Evolutionary conservation across 2,113 vertebrate genomes (phyloP), one percentile per base, ranked within the genome.

Genomic region (Lathamus discolor): DNA sequence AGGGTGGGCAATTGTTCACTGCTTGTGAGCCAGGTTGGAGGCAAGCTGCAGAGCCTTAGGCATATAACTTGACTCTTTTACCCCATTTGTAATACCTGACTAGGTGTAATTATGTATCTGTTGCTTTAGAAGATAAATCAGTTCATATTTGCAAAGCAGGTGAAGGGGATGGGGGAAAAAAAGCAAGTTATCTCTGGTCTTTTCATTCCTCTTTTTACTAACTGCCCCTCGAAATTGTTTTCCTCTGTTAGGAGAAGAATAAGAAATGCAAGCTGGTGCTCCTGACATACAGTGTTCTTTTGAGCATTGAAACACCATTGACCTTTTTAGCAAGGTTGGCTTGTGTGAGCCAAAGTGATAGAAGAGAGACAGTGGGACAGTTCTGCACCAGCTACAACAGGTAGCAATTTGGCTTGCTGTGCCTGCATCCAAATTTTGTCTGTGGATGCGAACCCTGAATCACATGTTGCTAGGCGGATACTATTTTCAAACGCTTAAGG

Each of bases 401-500:
- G 92, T 89, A 90, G 70, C 57, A 77, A 77, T 87, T 93, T 70
- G 83, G 13, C 88, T 95, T 44, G 77, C 87, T 92, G 92, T 52
- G 93, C 80, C 86, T 43, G 28, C 81, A 82, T 66, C 83, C 83
- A 13, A 17, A 46, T 86, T 95, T 76, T 33, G 12, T 5, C 20
- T 9, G 78, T 2, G 79, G 67, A 49, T 80, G 59, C 4, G 17
- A 87, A 80, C 88, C 91, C 75, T 0, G 15, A 66, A 69, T 92
- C 1, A 52, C 62, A 6, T 7, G 74, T 84, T 70, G 83, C 76
- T 91, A 18, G 84, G 62, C 22, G 46, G 94, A 89, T 80, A 68
- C 90, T 83, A 84, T 95, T 97, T 96, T 96, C 96, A 96, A 96
- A 96, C 91, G 17, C 73, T 97, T 97, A 96, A 62, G 88, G 72